Conservation (phyloP, 2,797 vertebrate species). For the Acipenser oxyrinchus region DNA sequence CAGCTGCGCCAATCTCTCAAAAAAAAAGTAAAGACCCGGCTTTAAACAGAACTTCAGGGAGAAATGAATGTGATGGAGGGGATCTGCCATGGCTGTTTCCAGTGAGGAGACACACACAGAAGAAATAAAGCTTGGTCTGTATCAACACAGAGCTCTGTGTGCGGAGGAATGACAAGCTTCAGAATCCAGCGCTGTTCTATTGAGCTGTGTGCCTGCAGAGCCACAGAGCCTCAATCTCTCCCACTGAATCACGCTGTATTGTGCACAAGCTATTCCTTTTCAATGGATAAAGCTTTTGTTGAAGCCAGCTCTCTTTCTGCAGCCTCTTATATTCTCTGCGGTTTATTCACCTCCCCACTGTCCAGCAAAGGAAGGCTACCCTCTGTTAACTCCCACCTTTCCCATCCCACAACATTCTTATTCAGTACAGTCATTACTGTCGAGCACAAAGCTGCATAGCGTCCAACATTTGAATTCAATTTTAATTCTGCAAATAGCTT, state of each 20-base stretch:
- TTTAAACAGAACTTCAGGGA: conserved; percentile 74
- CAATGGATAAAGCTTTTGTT: conserved; percentile 49
- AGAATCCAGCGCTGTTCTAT: conserved; percentile 46
- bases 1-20: conserved; percentile 51
- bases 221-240: conserved; percentile 53
- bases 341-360: too few relatives aligned
- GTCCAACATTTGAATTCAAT: too few relatives aligned
- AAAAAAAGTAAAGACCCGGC: conserved; percentile 66
- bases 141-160: conserved; percentile 49
- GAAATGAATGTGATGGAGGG: conserved; percentile 56
- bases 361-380: too few relatives aligned
- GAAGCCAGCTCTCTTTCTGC: conserved; percentile 25
- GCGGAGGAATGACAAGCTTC: conserved; percentile 44
- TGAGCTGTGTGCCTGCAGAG: conserved; percentile 46
- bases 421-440: too few relatives aligned
- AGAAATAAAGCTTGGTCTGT: conserved; percentile 53
- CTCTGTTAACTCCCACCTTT: too few relatives aligned
- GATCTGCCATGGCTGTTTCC: conserved; percentile 37
- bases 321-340: too few relatives aligned
- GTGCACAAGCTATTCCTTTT: conserved; percentile 51
- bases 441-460: too few relatives aligned
- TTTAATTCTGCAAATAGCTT: too few relatives aligned
- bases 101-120: conserved; percentile 32
- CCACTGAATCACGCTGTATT: conserved; percentile 54
- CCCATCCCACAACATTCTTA: too few relatives aligned